A percentile compares a stretch with the other conserved stretches of the same genome.
phyloP scores from a whole-genome alignment of 1,140 invertebrate genomes.

The Trigoniulus corallinus region DNA sequence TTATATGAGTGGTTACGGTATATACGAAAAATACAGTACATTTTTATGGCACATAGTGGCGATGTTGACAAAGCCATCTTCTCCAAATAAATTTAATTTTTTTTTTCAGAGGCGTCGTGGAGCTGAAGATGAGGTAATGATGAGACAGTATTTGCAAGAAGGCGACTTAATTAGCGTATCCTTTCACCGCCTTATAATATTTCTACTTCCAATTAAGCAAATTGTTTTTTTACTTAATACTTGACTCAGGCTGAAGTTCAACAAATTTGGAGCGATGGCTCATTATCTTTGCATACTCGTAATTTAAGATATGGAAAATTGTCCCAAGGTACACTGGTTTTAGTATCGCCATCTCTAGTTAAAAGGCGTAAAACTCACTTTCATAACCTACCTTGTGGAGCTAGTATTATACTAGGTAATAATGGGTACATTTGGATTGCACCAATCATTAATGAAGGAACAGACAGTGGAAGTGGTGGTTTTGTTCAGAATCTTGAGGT shows the following conservation, averaged over 20 bases:
- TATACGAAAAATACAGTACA: constrained; percentile 4
- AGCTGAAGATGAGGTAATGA: constrained; percentile 92
- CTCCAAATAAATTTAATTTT: background rate
- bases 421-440: constrained; percentile 96
- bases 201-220: background rate
- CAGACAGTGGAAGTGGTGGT: constrained; percentile 11
- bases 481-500: constrained; percentile 12
- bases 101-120: constrained; percentile 57
- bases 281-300: constrained; percentile 82
- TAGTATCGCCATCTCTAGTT: constrained; percentile 82
- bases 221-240: background rate
- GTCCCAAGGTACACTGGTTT: constrained; percentile 72
- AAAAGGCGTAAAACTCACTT: constrained; percentile 92
- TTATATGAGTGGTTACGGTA: background rate
- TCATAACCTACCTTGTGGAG: constrained; percentile 77
- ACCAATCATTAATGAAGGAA: constrained; percentile 33
- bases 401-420: constrained; percentile 81
- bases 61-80: background rate
- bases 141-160: constrained; percentile 86
- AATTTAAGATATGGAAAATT: constrained; percentile 94
- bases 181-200: too few species aligned
- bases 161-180: constrained; percentile 84
- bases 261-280: constrained; percentile 75
- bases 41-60: background rate
- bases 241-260: constrained; percentile 63